These are phyloP conservation scores for Gila orcuttii DNA, from an alignment of 2,113 vertebrate species.

Conservation along the genomic window DNA sequence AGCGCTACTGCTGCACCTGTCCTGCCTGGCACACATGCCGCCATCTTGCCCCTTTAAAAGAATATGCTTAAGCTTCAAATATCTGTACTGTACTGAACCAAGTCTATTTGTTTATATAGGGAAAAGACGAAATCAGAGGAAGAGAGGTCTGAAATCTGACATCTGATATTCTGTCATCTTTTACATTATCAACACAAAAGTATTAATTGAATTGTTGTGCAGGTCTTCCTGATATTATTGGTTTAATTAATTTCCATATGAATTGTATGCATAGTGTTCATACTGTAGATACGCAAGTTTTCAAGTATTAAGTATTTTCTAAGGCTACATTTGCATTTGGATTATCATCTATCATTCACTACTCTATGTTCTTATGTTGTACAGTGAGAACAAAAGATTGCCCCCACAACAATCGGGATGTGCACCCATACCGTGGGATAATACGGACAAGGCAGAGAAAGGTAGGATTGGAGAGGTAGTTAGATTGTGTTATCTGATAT, in stretches of 20 bases:
- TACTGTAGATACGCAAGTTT: too few relatives aligned
- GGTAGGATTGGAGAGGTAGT: background rate
- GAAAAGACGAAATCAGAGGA: too few relatives aligned
- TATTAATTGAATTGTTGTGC: background rate
- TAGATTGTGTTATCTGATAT: too few relatives aligned
- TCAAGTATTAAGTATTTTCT: too few relatives aligned
- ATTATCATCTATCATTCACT: background rate
- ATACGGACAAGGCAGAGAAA: background rate
- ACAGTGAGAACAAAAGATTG: background rate
- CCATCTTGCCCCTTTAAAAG: too few relatives aligned
- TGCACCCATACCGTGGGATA: background rate
- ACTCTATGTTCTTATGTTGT: background rate
- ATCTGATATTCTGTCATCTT: too few relatives aligned
- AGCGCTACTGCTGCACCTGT: too few relatives aligned
- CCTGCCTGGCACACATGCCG: too few relatives aligned
- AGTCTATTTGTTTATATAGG: too few relatives aligned
- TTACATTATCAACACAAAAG: background rate
- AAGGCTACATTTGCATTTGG: background rate
- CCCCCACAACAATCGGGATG: background rate
- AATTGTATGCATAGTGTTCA: background rate
- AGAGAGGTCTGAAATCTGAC: too few relatives aligned
- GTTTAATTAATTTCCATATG: background rate
- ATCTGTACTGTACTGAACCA: too few relatives aligned
- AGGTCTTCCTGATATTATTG: slow-evolving; percentile 5
- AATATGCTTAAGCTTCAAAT: too few relatives aligned